These are phyloP conservation scores for Tupaia tana DNA, from an alignment of 2,113 vertebrate species.

Conservation along the genomic window DNA sequence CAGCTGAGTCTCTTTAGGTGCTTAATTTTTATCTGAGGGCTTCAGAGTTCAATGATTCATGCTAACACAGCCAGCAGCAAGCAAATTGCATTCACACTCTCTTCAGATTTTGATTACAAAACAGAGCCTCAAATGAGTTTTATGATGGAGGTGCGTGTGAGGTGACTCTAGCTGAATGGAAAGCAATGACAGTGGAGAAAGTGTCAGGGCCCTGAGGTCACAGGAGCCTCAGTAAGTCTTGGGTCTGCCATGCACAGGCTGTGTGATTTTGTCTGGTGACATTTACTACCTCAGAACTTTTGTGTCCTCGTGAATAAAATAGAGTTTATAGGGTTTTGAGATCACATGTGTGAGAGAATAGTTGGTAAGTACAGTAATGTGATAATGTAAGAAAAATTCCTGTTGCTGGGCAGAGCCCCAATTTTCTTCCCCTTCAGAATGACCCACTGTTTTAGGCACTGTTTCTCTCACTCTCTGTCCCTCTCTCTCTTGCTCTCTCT, in stretches of 20 bases:
- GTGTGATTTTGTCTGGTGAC: background rate
- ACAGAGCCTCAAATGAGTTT: conserved; percentile 55
- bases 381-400: background rate
- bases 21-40: conserved; percentile 68
- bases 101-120: conserved; percentile 69
- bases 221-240: background rate
- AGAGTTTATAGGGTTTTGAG: background rate
- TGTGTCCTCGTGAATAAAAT: background rate
- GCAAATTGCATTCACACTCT: conserved; percentile 39
- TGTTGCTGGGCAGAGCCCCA: background rate
- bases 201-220: background rate
- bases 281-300: background rate
- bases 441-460: background rate
- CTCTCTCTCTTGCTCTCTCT: background rate
- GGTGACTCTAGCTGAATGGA: background rate
- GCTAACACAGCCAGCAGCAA: conserved; percentile 53
- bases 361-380: background rate
- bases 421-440: background rate
- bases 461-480: background rate
- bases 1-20: conserved; percentile 65
- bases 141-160: conserved; percentile 22
- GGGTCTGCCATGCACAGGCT: background rate
- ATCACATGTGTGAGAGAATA: background rate
- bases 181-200: background rate
- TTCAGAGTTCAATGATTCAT: conserved; percentile 72